Evolutionary conservation across 2,113 vertebrate species (phyloP).

Genomic region (Antigone vipio): DNA sequence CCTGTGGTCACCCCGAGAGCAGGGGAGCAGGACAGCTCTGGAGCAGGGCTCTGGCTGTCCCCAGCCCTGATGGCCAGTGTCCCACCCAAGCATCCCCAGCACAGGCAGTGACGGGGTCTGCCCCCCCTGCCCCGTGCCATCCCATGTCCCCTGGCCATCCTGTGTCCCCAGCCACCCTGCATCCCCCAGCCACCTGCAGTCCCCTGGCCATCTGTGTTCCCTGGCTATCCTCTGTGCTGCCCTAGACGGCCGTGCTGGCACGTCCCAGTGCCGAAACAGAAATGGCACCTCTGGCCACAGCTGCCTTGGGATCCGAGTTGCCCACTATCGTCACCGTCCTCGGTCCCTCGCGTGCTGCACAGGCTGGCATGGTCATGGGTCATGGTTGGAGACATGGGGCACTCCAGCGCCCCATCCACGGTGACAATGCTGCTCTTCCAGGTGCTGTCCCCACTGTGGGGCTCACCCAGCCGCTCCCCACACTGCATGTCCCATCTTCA

Average conservation of each 20-base stretch:
- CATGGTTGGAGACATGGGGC: accelerated
- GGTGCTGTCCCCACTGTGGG: accelerated
- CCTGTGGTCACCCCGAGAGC: accelerated
- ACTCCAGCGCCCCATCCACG: accelerated
- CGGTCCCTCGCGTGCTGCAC: accelerated
- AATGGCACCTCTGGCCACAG: not conserved
- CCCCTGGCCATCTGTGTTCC: not conserved
- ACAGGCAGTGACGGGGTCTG: accelerated
- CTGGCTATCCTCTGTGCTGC: not conserved
- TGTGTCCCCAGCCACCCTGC: accelerated
- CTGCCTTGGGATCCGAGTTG: accelerated
- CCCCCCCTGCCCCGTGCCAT: not conserved
- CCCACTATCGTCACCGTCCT: accelerated
- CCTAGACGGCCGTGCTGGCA: accelerated
- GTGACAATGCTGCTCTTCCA: accelerated
- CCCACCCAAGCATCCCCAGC: not conserved
- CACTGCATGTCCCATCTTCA: accelerated
- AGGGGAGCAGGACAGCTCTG: not conserved
- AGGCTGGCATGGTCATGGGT: accelerated
- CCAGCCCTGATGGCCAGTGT: accelerated
- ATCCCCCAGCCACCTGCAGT: not conserved
- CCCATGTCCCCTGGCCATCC: not conserved
- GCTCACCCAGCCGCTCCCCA: not conserved
- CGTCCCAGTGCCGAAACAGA: accelerated
- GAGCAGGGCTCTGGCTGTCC: not conserved